Evolutionary conservation across 2,113 vertebrate genomes (phyloP), one percentile per base, ranked within the genome.

Genomic region (Stictonetta naevosa): DNA sequence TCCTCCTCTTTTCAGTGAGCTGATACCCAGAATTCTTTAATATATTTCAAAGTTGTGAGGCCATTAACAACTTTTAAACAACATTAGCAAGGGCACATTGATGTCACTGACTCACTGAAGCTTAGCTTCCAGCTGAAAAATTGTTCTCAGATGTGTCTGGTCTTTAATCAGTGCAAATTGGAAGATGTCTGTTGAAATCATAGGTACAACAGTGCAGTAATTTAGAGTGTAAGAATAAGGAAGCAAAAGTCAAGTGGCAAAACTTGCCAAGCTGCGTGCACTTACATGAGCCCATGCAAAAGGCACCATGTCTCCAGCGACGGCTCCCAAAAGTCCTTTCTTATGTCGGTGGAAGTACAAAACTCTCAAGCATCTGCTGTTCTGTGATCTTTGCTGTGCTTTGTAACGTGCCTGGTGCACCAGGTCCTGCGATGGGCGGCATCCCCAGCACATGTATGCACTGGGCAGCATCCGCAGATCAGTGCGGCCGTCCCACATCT

Each of bases 191-290:
- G 5, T 4, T 63, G 69, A 81, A 81, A 64, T 46, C 26, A 22
- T 1, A 7, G 0, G 0, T 28, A 33, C 59, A 79, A 28, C 10
- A 10, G 12, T 10, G 31, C 22, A 5, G n/a, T 42, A 18, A 22
- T 38, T 63, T 21, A 42, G 62, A 42, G 19, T 1, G 40, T 2
- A 58, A 33, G 26, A 31, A 36, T 7, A 33, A 42, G 21, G 59
- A 67, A 58, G 12, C 21, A 31, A 11, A 79, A 66, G 19, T 10
- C 42, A 60, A 48, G 74, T 36, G 21, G 14, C 8, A 7, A 62
- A 34, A 13, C 16, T 71, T 28, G 4, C 40, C 33, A 20, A 60
- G 59, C 7, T 21, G 28, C 23, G 7, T 13, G 46, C 6, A 6
- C 33, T 64, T 22, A 2, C 7, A 10, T 1, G 11, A 48, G n/a